Evolutionary conservation across 1,140 invertebrate species (phyloP).

Genomic region (Drosophila athabasca): DNA sequence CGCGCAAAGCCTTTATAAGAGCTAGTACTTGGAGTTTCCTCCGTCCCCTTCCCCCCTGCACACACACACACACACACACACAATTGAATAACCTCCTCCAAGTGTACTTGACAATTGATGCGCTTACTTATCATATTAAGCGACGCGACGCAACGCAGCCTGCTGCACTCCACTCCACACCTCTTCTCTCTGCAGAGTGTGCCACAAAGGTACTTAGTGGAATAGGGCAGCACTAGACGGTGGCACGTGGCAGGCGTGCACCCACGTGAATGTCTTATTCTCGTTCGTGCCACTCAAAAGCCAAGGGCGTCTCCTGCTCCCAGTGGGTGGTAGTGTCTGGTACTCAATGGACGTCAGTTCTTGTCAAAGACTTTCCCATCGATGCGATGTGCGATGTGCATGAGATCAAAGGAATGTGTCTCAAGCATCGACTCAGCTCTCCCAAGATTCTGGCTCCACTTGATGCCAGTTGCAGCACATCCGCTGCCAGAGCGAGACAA

Average conservation of each 20-base stretch:
- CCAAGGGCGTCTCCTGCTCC: slow-evolving; percentile 1
- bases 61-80: neutral
- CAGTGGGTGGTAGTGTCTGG: slow-evolving; percentile 3
- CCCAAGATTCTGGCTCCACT: no score
- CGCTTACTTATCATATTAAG: slow-evolving; percentile 75
- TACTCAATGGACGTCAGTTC: slow-evolving; percentile 14
- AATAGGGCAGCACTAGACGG: no score
- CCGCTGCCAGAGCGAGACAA: slow-evolving; percentile 20
- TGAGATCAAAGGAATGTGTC: slow-evolving; percentile 19
- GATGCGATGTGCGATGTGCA: neutral
- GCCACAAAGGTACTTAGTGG: neutral
- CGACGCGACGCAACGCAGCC: slow-evolving; percentile 15
- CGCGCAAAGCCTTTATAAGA: slow-evolving; percentile 17
- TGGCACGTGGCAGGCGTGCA: neutral
- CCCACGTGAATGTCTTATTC: slow-evolving; percentile 29
- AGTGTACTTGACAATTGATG: slow-evolving; percentile 71
- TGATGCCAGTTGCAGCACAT: no score
- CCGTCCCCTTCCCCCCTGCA: neutral
- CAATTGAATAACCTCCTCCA: slow-evolving; percentile 46
- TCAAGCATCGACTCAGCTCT: no score
- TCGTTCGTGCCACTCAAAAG: slow-evolving; percentile 2
- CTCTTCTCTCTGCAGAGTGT: neutral
- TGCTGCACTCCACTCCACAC: slow-evolving; percentile 17
- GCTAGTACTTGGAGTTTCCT: slow-evolving; percentile 3
- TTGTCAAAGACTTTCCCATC: neutral